These are phyloP conservation scores for Caenorhabditis drosophilae DNA, from an alignment of 2,888 invertebrate genomes.

Conservation along the genomic window DNA sequence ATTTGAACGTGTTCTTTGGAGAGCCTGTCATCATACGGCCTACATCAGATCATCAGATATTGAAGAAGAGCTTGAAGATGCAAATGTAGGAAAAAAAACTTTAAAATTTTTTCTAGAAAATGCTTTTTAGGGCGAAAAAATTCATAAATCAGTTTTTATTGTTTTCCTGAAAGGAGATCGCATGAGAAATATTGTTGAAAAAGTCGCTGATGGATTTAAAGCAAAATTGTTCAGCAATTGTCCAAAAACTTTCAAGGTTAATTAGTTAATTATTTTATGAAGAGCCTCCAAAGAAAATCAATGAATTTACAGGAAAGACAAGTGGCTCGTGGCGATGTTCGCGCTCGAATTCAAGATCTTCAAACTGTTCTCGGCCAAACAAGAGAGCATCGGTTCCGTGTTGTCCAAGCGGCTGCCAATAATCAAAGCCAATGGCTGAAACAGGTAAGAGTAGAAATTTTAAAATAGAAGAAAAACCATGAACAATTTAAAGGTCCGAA, in stretches of 20 bases:
- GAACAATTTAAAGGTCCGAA: too few relatives aligned
- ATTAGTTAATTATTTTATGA: too few relatives aligned
- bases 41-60: constrained; percentile 78
- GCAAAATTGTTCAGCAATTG: constrained; percentile 97
- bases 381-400: constrained; percentile 61
- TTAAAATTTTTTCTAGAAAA: too few relatives aligned
- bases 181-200: constrained; percentile 91
- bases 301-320: too few relatives aligned
- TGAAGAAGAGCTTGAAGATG: constrained; percentile 88
- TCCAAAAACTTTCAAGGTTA: constrained; percentile 92
- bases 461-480: too few relatives aligned
- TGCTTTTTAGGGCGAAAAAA: too few relatives aligned
- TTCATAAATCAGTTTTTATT: constrained; percentile 91
- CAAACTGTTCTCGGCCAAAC: constrained; percentile 76
- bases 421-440: constrained; percentile 95
- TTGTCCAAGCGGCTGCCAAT: constrained; percentile 91
- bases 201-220: constrained; percentile 72
- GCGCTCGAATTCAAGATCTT: constrained; percentile 76
- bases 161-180: constrained; percentile 86
- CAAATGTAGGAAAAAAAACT: too few relatives aligned
- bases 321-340: constrained; percentile 63
- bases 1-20: constrained; percentile 96
- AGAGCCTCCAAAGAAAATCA: too few relatives aligned
- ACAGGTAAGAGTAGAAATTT: too few relatives aligned
- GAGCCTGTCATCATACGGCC: constrained; percentile 93